Evolutionary conservation across 2,113 vertebrate species (phyloP).

Genomic region (Ranitomeya variabilis): DNA sequence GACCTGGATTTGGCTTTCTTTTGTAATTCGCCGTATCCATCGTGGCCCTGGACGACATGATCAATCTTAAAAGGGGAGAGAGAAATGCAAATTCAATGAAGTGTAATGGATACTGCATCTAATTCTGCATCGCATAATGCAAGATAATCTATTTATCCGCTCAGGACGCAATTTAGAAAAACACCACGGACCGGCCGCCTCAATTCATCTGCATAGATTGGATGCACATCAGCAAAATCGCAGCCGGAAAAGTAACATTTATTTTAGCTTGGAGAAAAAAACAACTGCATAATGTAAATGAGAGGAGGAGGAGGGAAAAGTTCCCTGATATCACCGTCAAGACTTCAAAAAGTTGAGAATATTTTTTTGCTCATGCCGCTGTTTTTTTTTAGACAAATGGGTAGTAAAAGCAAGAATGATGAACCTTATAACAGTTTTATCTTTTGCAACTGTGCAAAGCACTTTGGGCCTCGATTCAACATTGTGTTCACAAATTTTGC

Average conservation of each 20-base stretch:
- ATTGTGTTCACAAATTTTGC: neutral
- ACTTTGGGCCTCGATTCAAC: neutral
- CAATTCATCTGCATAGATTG: conserved; percentile 13
- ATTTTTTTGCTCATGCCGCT: neutral
- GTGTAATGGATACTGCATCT: neutral
- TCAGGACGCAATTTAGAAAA: neutral
- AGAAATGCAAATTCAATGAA: conserved; percentile 26
- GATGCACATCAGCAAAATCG: neutral
- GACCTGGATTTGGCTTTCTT: conserved; percentile 81
- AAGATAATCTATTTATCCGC: conserved; percentile 25
- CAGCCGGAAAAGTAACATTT: neutral
- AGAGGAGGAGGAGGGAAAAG: neutral
- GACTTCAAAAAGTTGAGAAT: neutral
- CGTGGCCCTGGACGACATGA: conserved; percentile 84
- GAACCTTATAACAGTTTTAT: neutral
- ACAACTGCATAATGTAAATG: neutral
- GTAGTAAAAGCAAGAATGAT: too few species aligned
- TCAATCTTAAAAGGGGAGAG: conserved; percentile 82
- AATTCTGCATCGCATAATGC: neutral
- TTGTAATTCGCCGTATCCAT: conserved; percentile 81
- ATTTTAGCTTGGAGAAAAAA: neutral
- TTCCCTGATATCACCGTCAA: neutral
- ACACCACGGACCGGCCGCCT: neutral
- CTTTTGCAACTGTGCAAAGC: neutral
- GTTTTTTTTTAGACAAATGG: too few species aligned